phyloP scores from a whole-genome alignment of 2,888 invertebrate species.

The Drosophila eohydei region DNA sequence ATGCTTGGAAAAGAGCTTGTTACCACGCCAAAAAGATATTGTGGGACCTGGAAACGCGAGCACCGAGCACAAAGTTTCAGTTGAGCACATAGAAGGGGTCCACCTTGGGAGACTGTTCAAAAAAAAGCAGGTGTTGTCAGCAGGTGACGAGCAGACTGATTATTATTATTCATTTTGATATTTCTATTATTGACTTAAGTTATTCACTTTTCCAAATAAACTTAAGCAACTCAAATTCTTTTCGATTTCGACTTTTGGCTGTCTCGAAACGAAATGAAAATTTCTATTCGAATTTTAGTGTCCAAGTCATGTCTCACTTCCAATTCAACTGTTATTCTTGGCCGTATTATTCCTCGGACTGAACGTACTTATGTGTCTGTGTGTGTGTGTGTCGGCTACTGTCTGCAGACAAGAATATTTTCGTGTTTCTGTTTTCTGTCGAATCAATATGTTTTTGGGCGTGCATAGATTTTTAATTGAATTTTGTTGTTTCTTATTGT shows the following conservation, averaged over 20 bases:
- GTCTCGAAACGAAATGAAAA: neutral
- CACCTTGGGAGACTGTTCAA: too few relatives aligned
- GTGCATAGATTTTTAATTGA: slow-evolving; percentile 77
- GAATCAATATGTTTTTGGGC: slow-evolving; percentile 60
- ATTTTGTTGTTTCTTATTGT: slow-evolving; percentile 48
- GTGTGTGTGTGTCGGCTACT: slow-evolving; percentile 26
- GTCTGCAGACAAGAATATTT: slow-evolving; percentile 48
- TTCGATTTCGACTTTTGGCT: neutral
- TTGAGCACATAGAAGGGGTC: too few relatives aligned
- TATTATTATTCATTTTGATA: neutral
- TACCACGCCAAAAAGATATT: too few relatives aligned
- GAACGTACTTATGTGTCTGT: slow-evolving; percentile 1
- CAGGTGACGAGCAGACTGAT: too few relatives aligned
- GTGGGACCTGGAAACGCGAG: too few relatives aligned
- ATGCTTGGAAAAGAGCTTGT: too few relatives aligned
- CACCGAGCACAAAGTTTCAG: too few relatives aligned
- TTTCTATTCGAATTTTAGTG: slow-evolving; percentile 28
- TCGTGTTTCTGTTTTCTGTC: slow-evolving; percentile 41
- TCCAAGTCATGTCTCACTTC: slow-evolving; percentile 47
- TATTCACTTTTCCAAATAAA: neutral
- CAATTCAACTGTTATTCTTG: slow-evolving; percentile 33
- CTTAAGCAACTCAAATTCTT: neutral
- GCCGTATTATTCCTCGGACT: slow-evolving; percentile 17
- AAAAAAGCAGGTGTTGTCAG: too few relatives aligned
- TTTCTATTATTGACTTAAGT: too few relatives aligned